Conservation (phyloP, 2,888 invertebrate genomes). For the Homarus gammarus region DNA sequence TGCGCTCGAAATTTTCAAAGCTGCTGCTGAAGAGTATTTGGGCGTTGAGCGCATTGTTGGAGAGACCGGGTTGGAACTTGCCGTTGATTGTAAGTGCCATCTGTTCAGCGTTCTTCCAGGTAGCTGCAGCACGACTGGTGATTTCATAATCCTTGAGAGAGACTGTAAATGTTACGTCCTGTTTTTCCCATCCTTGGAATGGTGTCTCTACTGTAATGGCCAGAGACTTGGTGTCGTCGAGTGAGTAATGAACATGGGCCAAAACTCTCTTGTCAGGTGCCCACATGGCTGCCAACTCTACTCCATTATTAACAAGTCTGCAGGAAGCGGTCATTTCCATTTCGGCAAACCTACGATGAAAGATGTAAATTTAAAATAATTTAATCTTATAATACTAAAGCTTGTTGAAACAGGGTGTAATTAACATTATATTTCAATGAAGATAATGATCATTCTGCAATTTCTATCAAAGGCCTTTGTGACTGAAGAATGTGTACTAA, state of each 20-base stretch:
- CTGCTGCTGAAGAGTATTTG: slow-evolving; percentile 50
- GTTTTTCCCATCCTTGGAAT: slow-evolving; percentile 65
- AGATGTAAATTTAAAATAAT: too few relatives aligned
- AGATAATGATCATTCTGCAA: too few relatives aligned
- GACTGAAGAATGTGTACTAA: too few relatives aligned
- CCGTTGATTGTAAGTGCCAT: slow-evolving; percentile 35
- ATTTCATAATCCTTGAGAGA: slow-evolving; percentile 22
- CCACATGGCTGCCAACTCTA: slow-evolving; percentile 48
- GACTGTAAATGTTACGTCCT: slow-evolving; percentile 36
- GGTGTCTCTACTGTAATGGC: slow-evolving; percentile 56
- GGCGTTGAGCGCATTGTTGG: slow-evolving; percentile 17
- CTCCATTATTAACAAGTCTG: slow-evolving; percentile 11
- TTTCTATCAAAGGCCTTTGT: too few relatives aligned
- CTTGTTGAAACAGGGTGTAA: too few relatives aligned
- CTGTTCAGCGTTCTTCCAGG: slow-evolving; percentile 63
- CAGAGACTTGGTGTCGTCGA: slow-evolving; percentile 34
- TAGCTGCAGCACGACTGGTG: slow-evolving; percentile 31
- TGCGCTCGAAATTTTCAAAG: slow-evolving; percentile 37
- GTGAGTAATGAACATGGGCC: slow-evolving; percentile 31
- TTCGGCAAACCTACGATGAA: slow-evolving; percentile 35
- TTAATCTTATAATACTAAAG: too few relatives aligned
- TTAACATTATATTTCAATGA: too few relatives aligned
- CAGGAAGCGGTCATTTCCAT: slow-evolving; percentile 2
- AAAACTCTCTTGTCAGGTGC: slow-evolving; percentile 44
- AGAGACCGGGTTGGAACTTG: slow-evolving; percentile 21